Evolutionary conservation across 1,140 invertebrate species (phyloP), one percentile per base, ranked within the genome.

Genomic region (Battus philenor): DNA sequence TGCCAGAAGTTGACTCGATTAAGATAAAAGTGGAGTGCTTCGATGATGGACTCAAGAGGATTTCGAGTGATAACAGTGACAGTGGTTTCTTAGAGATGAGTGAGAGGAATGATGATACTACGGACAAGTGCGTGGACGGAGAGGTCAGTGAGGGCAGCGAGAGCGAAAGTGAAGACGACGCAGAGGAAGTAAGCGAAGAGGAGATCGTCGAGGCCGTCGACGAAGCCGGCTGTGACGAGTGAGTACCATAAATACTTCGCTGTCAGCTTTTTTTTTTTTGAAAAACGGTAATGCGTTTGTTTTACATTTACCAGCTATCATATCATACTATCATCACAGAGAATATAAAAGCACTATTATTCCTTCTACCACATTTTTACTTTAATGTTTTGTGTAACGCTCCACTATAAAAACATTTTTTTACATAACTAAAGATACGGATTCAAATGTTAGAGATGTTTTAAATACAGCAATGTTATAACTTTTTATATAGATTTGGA

Each of bases 41-140:
- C 1, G 47, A 54, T 24, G 54, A 54, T 3, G 51, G 50, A 29
- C 47, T 78, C 5, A 69, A 67, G 49, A 59, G 69, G 34, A 77
- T 81, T 26, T 72, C 67, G 0, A 73, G 72, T 77, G 78, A 85
- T 39, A 85, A 82, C 22, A 85, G 81, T 82, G 81, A 85, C 29
- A 85, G 81, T 79, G 81, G 81, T 6, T 84, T 84, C 47, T 48
- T 84, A 50, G 80, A 84, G 38, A 62, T 59, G 44, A 54, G 69
- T 60, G 76, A 79, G 44, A 75, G 54, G 48, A 62, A 64, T 47
- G 72, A 76, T 50, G 72, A 76, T 30, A 73, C 63, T 11, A 64
- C 61, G 67, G 62, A 61, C 47, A 72, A 69, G 39, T 77, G 65
- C 65, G 43, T 65, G 36, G 56, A 46, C 17, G 62, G 58, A 18